Conservation (phyloP, 2,113 vertebrate species). For the Upupa epops region DNA sequence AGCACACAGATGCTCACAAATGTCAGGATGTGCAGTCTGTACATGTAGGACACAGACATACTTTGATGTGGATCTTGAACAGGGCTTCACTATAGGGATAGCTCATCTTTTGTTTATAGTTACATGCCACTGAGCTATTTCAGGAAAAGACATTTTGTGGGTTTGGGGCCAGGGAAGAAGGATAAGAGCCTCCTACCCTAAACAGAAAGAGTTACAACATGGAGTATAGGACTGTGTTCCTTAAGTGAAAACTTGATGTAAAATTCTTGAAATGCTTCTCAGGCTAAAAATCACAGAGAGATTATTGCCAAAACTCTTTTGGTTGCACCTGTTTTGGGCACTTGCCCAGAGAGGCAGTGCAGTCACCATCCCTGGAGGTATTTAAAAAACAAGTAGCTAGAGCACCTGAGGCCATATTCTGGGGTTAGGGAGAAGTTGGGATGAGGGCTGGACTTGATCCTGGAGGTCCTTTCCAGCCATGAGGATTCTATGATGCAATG, state of each 20-base stretch:
- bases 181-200: neutral
- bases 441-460: too few relatives aligned
- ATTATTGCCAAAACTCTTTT: neutral
- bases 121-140: neutral
- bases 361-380: too few relatives aligned
- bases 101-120: slow-evolving; percentile 59
- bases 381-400: too few relatives aligned
- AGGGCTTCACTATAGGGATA: slow-evolving; percentile 22
- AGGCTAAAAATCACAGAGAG: neutral
- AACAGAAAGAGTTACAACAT: too few relatives aligned
- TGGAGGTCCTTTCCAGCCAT: too few relatives aligned
- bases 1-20: slow-evolving; percentile 28
- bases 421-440: too few relatives aligned
- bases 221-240: neutral
- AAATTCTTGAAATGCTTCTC: neutral
- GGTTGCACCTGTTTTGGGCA: neutral
- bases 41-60: neutral
- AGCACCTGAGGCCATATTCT: too few relatives aligned
- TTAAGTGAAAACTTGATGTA: too few relatives aligned
- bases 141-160: slow-evolving; percentile 53
- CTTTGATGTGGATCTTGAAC: slow-evolving; percentile 44
- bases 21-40: neutral
- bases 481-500: too few relatives aligned
- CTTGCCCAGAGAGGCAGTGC: too few relatives aligned
- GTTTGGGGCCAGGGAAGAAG: neutral